phyloP scores from a whole-genome alignment of 2,797 vertebrate genomes.

The Periophthalmus magnuspinnatus region DNA sequence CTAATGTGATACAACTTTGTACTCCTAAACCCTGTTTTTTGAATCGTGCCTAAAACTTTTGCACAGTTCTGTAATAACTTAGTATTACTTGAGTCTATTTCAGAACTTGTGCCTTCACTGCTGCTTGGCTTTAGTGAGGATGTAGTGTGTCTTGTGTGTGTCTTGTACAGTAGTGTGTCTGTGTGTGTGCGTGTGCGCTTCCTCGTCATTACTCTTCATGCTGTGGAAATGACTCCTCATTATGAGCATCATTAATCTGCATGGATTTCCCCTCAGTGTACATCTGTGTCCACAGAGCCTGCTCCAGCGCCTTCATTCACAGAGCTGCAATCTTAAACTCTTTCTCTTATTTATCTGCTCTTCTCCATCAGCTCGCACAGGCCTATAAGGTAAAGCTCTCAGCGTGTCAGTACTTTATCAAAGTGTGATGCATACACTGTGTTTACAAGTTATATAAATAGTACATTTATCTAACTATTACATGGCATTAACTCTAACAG shows the following conservation, averaged over 20 bases:
- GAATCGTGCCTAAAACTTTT: background rate
- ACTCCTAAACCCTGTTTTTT: background rate
- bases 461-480: background rate
- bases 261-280: conserved; percentile 34
- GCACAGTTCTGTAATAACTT: background rate
- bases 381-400: conserved; percentile 91
- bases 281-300: conserved; percentile 55
- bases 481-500: background rate
- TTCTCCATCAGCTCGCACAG: conserved; percentile 89
- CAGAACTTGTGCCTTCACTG: background rate
- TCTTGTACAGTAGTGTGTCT: conserved; percentile 12
- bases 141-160: background rate
- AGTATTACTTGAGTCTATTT: background rate
- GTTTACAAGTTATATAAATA: background rate
- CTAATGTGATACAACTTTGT: no score
- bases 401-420: background rate
- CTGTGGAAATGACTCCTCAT: conserved; percentile 68
- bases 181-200: conserved; percentile 43
- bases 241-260: conserved; percentile 73
- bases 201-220: conserved; percentile 61
- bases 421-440: background rate
- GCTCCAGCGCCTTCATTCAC: conserved; percentile 30
- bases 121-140: background rate
- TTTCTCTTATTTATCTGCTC: conserved; percentile 60
- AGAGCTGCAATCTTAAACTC: conserved; percentile 24